Evolutionary conservation across 2,113 vertebrate species (phyloP), one percentile per base, ranked within the genome.

Genomic region (Ophthalmolycus amberensis): DNA sequence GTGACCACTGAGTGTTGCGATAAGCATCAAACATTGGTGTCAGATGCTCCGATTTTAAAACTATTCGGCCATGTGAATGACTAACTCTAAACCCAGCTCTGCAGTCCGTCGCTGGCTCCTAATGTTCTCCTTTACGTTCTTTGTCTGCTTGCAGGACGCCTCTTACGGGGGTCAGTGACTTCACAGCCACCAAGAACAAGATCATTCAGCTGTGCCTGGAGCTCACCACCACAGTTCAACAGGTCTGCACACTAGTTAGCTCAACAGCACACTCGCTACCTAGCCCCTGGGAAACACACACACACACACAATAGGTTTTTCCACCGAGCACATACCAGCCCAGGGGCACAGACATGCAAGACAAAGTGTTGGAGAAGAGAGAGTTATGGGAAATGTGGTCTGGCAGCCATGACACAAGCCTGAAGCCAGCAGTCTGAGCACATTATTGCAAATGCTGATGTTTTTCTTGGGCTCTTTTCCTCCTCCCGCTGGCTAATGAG

Each of bases 151-250:
- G 8, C 88, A 99, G 98, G 95, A 96, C 98, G 7, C 98, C 98
- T 0, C 96, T 99, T 91, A 97, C 97, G 62, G 98, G 97, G 75
- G 97, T 99, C 91, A 97, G 97, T 67, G 98, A 99, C 91, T 99
- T 98, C 93, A 97, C 97, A 40, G 85, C 95, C 83, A 98, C 96
- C 65, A 99, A 99, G 96, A 99, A 99, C 94, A 98, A 98, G 94
- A 98, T 99, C 91, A 99, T 99, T 91, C 98, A 99, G 82, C 96
- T 99, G 70, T 99, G 98, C 91, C 93, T 99, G 94, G 97, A 99
- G 86, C 95, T 99, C 88, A 99, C 98, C 68, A 99, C 98, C 66
- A 96, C 97, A 60, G 98, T 99, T 91, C 98, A 99, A 91, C 97
- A 99, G 98, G 98, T 99, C 89, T 94, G 96, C 85, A 83, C 79